Conservation (phyloP, 2,113 vertebrate species). For the Leptocoma aspasia region DNA sequence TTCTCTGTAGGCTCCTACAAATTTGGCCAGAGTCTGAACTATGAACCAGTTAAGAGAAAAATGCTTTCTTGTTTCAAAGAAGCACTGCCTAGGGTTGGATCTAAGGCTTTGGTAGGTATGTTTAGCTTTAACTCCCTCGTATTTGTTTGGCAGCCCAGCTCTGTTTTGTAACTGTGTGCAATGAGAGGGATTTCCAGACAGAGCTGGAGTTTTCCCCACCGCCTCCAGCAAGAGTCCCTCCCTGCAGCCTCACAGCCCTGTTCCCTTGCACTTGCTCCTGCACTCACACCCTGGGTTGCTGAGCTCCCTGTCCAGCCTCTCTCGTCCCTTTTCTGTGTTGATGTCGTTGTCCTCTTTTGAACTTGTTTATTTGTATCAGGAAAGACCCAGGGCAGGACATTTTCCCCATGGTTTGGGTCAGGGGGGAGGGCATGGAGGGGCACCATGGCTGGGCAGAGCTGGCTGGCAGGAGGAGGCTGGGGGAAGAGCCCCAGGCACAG, state of each 20-base stretch:
- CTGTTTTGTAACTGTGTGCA: background rate
- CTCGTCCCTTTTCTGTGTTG: background rate
- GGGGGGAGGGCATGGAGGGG: background rate
- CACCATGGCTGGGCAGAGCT: background rate
- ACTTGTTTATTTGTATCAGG: background rate
- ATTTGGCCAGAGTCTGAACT: background rate
- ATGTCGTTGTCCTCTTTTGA: background rate
- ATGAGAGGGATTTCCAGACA: background rate
- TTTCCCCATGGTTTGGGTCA: accelerated
- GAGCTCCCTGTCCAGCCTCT: background rate
- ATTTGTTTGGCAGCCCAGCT: background rate
- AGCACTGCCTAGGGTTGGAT: background rate
- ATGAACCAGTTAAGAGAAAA: background rate
- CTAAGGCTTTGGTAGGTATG: background rate
- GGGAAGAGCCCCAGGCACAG: background rate
- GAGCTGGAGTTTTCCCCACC: background rate
- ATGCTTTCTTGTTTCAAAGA: background rate
- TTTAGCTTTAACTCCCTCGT: background rate
- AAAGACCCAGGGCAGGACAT: background rate
- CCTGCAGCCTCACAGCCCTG: background rate
- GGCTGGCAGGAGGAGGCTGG: background rate
- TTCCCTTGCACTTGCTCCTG: background rate
- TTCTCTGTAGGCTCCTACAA: background rate
- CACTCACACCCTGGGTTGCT: accelerated
- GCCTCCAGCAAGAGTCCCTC: background rate